Percentiles rank a stretch among this genome's conserved stretches.
phyloP scores from a whole-genome alignment of 2,797 vertebrate genomes.

The Cossypha polioptera region DNA sequence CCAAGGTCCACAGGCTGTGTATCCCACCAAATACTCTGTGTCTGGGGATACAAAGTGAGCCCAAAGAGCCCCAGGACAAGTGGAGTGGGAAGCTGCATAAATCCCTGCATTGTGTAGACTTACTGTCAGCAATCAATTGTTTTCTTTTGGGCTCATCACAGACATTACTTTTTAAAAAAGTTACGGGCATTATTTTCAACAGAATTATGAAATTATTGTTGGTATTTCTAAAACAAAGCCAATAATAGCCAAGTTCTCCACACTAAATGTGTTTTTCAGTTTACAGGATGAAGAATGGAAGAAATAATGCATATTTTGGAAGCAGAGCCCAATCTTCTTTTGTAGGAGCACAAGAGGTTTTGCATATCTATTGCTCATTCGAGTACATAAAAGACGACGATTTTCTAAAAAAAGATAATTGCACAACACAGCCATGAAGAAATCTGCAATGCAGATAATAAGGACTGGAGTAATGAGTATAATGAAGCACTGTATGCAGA shows the following conservation, averaged over 20 bases:
- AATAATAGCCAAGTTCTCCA: slow-evolving; percentile 27
- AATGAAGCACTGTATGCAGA: slow-evolving; percentile 64
- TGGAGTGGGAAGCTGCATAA: not conserved
- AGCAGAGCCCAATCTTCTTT: slow-evolving; percentile 34
- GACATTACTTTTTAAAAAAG: not conserved
- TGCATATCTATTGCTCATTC: slow-evolving; percentile 55
- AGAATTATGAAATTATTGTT: slow-evolving; percentile 7
- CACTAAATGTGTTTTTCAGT: slow-evolving; percentile 39
- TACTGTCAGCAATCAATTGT: not conserved
- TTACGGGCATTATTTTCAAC: not conserved
- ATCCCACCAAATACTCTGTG: rapidly evolving
- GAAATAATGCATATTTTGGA: slow-evolving; percentile 51
- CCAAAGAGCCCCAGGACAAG: not conserved
- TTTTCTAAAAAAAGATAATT: slow-evolving; percentile 74
- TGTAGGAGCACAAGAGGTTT: slow-evolving; percentile 33
- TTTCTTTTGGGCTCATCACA: not conserved
- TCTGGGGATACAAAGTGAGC: not conserved
- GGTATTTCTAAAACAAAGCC: slow-evolving; percentile 47
- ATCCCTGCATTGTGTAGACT: not conserved
- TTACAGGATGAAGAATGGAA: slow-evolving; percentile 33
- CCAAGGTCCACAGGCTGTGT: not conserved
- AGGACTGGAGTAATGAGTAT: slow-evolving; percentile 68
- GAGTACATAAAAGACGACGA: slow-evolving; percentile 65
- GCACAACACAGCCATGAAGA: slow-evolving; percentile 69
- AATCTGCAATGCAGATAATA: slow-evolving; percentile 73